Percentiles rank a stretch among this genome's conserved stretches.
Evolutionary conservation across 2,113 vertebrate species (phyloP).

Genomic region (Siniperca chuatsi): DNA sequence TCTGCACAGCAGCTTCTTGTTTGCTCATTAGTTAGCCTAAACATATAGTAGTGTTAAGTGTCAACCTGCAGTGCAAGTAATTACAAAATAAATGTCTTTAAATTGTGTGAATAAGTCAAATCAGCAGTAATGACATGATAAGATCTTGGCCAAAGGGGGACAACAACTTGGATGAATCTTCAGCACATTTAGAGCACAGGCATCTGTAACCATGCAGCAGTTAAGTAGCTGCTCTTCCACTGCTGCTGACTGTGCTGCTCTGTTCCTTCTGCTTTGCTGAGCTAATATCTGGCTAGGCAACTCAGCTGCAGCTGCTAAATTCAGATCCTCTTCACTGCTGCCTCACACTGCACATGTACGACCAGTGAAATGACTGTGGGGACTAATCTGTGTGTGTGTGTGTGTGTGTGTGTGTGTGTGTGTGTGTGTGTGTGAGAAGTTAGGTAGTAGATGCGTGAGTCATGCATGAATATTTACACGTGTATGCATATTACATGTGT

Average conservation of each 20-base stretch:
- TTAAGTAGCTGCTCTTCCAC: conserved; percentile 40
- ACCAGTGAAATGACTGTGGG: conserved; percentile 32
- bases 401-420: conserved; percentile 8
- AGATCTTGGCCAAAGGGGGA: neutral
- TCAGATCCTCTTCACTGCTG: conserved; percentile 47
- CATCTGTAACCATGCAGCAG: conserved; percentile 39
- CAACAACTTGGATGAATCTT: conserved; percentile 7
- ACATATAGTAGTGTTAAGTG: neutral
- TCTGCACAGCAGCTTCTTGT: neutral
- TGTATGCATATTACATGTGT: conserved; percentile 5
- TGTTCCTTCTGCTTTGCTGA: conserved; percentile 70
- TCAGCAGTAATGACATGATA: conserved; percentile 4
- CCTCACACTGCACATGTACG: conserved; percentile 18
- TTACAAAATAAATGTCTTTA: conserved; percentile 8
- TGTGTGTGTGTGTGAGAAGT: conserved; percentile 1
- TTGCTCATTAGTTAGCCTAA: neutral
- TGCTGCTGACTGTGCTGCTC: conserved; percentile 69
- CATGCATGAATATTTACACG: conserved; percentile 19
- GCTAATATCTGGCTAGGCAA: conserved; percentile 43
- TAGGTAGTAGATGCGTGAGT: neutral
- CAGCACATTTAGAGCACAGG: conserved; percentile 31
- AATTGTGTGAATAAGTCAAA: conserved; percentile 15
- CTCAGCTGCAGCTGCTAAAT: conserved; percentile 49
- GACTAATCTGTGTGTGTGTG: conserved; percentile 14
- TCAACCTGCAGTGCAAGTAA: conserved; percentile 15